A percentile compares a stretch with the other conserved stretches of the same genome.
Conservation (phyloP, 2,797 vertebrate genomes). For the Helostoma temminkii region DNA sequence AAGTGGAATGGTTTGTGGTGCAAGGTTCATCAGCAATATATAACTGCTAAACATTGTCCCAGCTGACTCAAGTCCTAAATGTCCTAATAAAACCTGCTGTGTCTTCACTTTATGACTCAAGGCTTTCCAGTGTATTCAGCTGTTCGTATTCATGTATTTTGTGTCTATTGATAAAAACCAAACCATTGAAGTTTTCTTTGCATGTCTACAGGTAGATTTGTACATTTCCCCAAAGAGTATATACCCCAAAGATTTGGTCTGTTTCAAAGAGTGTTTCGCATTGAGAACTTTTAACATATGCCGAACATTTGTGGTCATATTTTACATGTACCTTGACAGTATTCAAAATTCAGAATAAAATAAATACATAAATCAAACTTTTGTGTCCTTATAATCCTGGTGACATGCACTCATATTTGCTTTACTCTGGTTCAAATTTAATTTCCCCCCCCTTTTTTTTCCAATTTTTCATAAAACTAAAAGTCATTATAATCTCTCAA, state of each 20-base stretch:
- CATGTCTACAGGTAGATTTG: no score
- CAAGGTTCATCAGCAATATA: constrained; percentile 4
- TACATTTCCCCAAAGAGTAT: no score
- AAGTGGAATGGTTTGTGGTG: background rate
- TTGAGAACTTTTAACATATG: background rate
- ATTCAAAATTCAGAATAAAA: background rate
- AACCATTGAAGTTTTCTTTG: no score
- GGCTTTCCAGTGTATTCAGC: background rate
- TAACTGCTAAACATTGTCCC: background rate
- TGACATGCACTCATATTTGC: background rate
- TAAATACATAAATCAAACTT: constrained; percentile 1
- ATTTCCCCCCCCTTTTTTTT: constrained; percentile 12
- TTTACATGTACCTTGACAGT: background rate
- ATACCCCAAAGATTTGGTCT: background rate
- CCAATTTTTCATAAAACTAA: constrained; percentile 71
- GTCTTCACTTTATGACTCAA: background rate
- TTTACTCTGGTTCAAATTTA: constrained; percentile 30
- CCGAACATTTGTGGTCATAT: background rate
- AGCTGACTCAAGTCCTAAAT: constrained; percentile 6
- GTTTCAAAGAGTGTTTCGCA: background rate
- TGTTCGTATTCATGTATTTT: background rate
- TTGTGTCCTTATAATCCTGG: background rate
- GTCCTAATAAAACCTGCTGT: background rate
- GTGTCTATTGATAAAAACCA: background rate
- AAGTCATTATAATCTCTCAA: constrained; percentile 71